Percentiles rank a stretch among this genome's conserved stretches.
phyloP scores from a whole-genome alignment of 1,140 invertebrate genomes.

The Amphibalanus amphitrite region DNA sequence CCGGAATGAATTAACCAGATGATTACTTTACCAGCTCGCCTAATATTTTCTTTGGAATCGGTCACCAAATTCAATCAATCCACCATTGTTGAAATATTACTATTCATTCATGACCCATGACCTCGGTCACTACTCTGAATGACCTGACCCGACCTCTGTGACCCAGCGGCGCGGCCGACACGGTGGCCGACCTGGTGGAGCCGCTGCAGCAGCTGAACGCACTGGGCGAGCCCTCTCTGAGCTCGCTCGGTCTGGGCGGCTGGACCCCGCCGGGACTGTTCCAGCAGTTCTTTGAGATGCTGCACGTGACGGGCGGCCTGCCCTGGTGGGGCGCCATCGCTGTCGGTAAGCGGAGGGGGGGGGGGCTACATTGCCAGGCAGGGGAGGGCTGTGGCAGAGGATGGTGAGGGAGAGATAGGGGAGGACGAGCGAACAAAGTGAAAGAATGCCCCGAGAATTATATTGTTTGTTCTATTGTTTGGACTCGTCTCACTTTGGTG shows the following conservation, averaged over 20 bases:
- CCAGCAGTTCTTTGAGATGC: conserved; percentile 56
- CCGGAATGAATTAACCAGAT: too few relatives aligned
- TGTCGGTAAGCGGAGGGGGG: conserved; percentile 30
- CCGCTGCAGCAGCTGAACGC: conserved; percentile 21
- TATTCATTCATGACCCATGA: too few relatives aligned
- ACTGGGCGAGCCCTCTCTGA: conserved; percentile 52
- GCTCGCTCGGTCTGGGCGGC: conserved; percentile 58
- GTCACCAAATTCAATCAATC: too few relatives aligned
- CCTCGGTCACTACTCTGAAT: too few relatives aligned
- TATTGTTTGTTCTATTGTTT: too few relatives aligned
- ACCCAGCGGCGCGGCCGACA: background rate
- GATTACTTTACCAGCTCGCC: too few relatives aligned
- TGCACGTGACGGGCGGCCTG: conserved; percentile 53
- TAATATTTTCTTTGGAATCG: too few relatives aligned
- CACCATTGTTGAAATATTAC: too few relatives aligned
- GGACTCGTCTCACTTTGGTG: too few relatives aligned
- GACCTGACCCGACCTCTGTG: background rate
- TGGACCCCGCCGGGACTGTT: conserved; percentile 58
- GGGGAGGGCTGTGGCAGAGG: background rate
- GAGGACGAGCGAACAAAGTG: background rate
- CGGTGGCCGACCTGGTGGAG: background rate
- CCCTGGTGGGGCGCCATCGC: conserved; percentile 83
- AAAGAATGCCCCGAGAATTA: background rate
- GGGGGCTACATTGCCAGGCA: background rate
- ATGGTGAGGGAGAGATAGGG: background rate